Conservation (phyloP, 2,888 invertebrate species). For the Leucophenga montana region DNA sequence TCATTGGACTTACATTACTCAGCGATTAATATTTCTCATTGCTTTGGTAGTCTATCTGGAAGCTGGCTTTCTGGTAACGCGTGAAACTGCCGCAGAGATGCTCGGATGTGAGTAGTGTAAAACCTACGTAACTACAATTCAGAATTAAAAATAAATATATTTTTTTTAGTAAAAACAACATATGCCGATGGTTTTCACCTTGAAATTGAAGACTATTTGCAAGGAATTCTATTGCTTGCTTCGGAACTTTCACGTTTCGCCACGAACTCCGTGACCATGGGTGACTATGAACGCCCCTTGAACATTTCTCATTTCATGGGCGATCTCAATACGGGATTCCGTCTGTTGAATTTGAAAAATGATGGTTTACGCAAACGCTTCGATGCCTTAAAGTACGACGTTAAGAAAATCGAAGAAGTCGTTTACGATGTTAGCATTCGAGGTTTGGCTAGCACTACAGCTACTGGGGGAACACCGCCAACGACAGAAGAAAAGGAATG, state of each 20-base stretch:
- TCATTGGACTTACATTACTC: conserved; percentile 89
- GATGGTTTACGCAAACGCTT: conserved; percentile 89
- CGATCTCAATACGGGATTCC: conserved; percentile 91
- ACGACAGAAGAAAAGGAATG: too few species aligned
- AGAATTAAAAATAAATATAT: background rate
- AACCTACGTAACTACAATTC: too few species aligned
- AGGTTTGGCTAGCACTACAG: conserved; percentile 75
- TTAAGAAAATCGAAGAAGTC: conserved; percentile 94
- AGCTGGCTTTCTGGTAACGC: conserved; percentile 81
- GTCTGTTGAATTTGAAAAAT: conserved; percentile 91
- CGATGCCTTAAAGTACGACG: conserved; percentile 91
- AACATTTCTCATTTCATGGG: conserved; percentile 90
- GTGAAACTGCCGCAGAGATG: conserved; percentile 83
- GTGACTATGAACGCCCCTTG: conserved; percentile 86
- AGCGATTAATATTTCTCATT: conserved; percentile 84
- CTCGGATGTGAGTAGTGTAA: conserved; percentile 80
- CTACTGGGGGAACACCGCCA: too few species aligned
- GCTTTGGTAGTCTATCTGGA: conserved; percentile 87
- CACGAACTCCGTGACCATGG: conserved; percentile 88
- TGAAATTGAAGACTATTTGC: conserved; percentile 92
- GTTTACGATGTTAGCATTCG: conserved; percentile 89
- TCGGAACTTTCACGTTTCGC: conserved; percentile 88
- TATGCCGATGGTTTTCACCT: conserved; percentile 87
- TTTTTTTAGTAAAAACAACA: conserved; percentile 78
- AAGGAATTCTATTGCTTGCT: conserved; percentile 86